Base-by-base conservation (phyloP, 1,140 invertebrate species). In the Ganaspis sp. region DNA sequence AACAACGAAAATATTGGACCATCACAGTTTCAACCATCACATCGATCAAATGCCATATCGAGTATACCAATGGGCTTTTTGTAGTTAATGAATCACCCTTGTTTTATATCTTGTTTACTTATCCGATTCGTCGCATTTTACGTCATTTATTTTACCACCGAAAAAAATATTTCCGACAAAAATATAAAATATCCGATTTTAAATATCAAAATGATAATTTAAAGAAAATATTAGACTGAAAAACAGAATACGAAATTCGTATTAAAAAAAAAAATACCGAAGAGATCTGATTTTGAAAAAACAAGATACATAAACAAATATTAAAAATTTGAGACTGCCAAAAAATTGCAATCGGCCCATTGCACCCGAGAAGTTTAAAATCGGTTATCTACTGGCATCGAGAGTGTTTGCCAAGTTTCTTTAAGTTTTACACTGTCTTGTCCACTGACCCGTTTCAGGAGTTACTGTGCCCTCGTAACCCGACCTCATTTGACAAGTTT, bases 21-120 rank as follows among this genome's bases (percentile, higher is more conserved):
- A 40, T 40, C 38, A 40, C 38, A 40, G 1, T 40, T 40, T 11
- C 38, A 40, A 26, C 73, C 53, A 29, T 53, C 29, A 58, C 78
- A 83, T 83, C 80, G 74, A 83, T 83, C 82, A 82, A 42, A 69
- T 37, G 74, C 74, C 70, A 75, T 69, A 40, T 40, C 19, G 34
- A 73, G 76, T 72, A 72, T 77, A 75, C 40, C 17, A 58, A 34
- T 70, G 64, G 54, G 15, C 17, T 26, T 73, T 53, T 9, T 15
- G 1, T 29, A 29, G 64, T 69, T 21, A 38, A 5, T 71, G 42
- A 71, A 71, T 38, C 17, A 21, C 19, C 38, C 69, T 34, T 34
- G 29, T 6, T 34, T 34, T 34, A 34, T 34, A 34, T 34, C 37
- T 69, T 79, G 80, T 79, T 76, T 81, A 70, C 69, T 76, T 45